Evolutionary conservation across 2,797 vertebrate species (phyloP).

Genomic region (Zalophus californianus): DNA sequence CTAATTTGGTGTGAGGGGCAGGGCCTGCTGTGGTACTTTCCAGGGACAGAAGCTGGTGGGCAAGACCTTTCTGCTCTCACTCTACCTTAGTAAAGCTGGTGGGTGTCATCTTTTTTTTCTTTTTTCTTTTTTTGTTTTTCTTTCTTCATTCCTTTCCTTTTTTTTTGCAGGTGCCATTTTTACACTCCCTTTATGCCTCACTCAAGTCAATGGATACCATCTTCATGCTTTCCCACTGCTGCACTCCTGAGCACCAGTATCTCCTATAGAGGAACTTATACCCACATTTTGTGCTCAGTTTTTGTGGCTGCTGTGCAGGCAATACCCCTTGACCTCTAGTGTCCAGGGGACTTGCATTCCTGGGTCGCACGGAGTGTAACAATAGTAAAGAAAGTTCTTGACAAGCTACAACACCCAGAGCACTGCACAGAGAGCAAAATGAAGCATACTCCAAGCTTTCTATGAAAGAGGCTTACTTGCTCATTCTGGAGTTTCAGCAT

Average conservation of each 20-base stretch:
- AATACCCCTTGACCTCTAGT: not conserved
- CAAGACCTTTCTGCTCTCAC: not conserved
- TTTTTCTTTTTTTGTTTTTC: not conserved
- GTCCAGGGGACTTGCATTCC: not conserved
- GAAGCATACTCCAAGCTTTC: too few relatives aligned
- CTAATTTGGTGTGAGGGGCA: not conserved
- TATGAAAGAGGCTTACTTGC: too few relatives aligned
- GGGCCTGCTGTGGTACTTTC: not conserved
- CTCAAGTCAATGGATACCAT: not conserved
- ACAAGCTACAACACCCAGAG: not conserved
- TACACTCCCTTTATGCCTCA: not conserved
- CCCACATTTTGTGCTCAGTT: not conserved
- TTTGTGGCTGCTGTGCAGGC: not conserved
- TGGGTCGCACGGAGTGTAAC: not conserved
- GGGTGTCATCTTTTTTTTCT: not conserved
- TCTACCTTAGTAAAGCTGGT: not conserved
- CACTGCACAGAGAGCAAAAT: too few relatives aligned
- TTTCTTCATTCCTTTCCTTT: not conserved
- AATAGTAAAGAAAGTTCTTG: not conserved
- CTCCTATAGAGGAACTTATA: not conserved
- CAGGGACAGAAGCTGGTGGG: not conserved
- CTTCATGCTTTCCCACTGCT: not conserved
- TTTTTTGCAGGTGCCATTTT: not conserved
- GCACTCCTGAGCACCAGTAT: not conserved
- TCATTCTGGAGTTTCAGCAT: too few relatives aligned